Conservation (phyloP, 2,888 invertebrate genomes). For the Capitulum mitella region DNA sequence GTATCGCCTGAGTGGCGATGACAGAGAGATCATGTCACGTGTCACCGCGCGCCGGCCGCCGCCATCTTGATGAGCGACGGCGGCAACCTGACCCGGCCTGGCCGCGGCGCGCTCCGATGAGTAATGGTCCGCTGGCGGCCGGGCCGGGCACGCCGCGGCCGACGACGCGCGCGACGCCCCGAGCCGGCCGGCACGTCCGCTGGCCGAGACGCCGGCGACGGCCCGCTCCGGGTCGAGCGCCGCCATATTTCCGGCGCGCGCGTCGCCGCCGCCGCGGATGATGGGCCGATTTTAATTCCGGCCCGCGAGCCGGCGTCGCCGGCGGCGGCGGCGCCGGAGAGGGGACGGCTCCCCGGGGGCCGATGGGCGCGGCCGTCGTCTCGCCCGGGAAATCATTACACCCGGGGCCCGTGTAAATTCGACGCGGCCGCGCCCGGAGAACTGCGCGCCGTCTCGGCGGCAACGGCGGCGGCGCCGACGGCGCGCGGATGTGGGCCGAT, state of each 20-base stretch:
- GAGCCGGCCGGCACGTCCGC: background rate
- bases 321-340: background rate
- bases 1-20: background rate
- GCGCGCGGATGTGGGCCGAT: background rate
- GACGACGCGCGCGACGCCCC: background rate
- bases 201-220: background rate
- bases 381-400: conserved; percentile 23
- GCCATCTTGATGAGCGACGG: conserved; percentile 9
- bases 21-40: background rate
- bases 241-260: background rate
- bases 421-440: background rate
- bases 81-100: background rate
- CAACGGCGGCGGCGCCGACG: background rate
- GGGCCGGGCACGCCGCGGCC: background rate
- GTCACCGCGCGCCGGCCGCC: background rate
- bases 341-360: conserved; percentile 8
- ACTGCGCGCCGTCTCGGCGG: background rate
- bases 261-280: background rate
- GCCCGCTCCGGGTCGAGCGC: background rate
- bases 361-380: conserved; percentile 8
- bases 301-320: background rate
- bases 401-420: conserved; percentile 12
- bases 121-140: background rate
- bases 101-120: background rate
- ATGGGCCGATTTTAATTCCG: conserved; percentile 20